Conservation (phyloP, 2,888 invertebrate species). For the Patella ulyssiponensis region DNA sequence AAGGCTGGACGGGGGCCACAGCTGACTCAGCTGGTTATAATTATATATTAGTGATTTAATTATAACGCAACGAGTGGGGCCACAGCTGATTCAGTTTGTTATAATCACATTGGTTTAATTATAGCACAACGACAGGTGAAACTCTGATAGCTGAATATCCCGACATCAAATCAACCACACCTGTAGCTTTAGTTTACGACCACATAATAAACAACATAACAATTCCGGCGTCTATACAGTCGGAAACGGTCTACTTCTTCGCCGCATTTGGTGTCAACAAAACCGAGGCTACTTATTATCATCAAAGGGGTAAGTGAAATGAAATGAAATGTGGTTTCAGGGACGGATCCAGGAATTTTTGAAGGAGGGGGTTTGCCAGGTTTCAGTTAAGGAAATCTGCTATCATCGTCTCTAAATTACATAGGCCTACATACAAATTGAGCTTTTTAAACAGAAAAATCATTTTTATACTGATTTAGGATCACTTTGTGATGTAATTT, state of each 20-base stretch:
- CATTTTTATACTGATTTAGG: no score
- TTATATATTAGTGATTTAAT: neutral
- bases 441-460: no score
- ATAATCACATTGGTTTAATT: neutral
- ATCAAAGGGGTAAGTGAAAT: neutral
- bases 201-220: neutral
- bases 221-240: neutral
- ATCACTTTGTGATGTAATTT: no score
- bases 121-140: conserved; percentile 13
- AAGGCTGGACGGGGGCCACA: no score
- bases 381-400: no score
- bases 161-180: conserved; percentile 24
- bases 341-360: no score
- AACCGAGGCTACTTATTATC: neutral
- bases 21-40: neutral
- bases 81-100: neutral
- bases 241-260: neutral
- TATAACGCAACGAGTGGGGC: neutral
- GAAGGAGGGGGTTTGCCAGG: no score
- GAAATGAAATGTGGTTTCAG: no score
- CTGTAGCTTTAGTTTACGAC: neutral
- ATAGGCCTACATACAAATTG: no score
- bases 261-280: neutral
- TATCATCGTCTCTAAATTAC: no score
- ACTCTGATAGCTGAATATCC: conserved; percentile 34